Conservation (phyloP, 2,888 invertebrate genomes). For the Parochlus steinenii region DNA sequence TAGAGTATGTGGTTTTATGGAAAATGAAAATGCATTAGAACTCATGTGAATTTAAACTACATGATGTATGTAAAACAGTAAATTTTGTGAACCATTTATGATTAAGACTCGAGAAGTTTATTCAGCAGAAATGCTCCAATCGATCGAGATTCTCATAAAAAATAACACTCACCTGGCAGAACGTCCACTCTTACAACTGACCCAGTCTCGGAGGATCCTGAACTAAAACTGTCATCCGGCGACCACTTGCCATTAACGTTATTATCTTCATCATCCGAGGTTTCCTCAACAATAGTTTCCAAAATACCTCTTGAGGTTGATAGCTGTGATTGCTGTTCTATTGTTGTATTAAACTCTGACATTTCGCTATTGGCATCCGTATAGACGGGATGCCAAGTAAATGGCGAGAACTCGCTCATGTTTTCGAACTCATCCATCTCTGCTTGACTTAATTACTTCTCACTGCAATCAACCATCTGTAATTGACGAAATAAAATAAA, state of each 20-base stretch:
- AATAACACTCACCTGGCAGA: constrained; percentile 25
- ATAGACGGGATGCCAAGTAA: constrained; percentile 11
- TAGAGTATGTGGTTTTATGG: too few relatives aligned
- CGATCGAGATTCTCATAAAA: too few relatives aligned
- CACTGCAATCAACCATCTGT: too few relatives aligned
- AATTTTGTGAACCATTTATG: not conserved
- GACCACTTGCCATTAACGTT: constrained; percentile 18
- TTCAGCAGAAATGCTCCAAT: not conserved
- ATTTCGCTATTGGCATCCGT: constrained; percentile 4
- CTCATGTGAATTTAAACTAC: too few relatives aligned
- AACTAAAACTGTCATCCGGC: constrained; percentile 15
- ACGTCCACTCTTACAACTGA: constrained; percentile 59
- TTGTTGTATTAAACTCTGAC: constrained; percentile 7
- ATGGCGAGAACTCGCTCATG: constrained; percentile 11
- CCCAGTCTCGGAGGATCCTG: constrained; percentile 55
- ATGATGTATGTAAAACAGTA: not conserved
- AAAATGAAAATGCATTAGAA: too few relatives aligned
- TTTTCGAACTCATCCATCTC: constrained; percentile 11
- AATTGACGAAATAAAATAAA: too few relatives aligned
- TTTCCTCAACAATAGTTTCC: constrained; percentile 79
- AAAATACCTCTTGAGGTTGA: constrained; percentile 33
- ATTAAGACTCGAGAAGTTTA: not conserved
- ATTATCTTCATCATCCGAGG: constrained; percentile 53
- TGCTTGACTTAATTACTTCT: too few relatives aligned
- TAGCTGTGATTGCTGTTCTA: constrained; percentile 15